phyloP scores from a whole-genome alignment of 2,797 vertebrate species.

The Alcedo quadribrachys region DNA sequence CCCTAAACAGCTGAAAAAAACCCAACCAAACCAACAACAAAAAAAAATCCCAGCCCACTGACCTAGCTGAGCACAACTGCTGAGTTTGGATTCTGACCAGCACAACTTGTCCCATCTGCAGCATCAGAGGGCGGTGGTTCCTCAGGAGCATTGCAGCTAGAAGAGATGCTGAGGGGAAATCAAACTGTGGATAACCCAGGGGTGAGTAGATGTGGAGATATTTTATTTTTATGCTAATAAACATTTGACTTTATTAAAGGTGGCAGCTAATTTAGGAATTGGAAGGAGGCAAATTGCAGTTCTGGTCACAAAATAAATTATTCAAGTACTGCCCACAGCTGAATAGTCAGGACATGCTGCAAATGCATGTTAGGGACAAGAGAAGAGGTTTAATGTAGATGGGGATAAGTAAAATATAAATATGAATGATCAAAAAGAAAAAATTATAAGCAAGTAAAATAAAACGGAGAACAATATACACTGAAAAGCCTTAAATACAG shows the following conservation, averaged over 20 bases:
- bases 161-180: not conserved
- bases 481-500: not conserved
- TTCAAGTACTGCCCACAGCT: not conserved
- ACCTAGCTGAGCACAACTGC: not conserved
- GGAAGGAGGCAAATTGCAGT: not conserved
- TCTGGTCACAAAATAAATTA: conserved; percentile 15
- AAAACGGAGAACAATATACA: not conserved
- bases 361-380: not conserved
- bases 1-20: not conserved
- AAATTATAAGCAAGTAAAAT: not conserved
- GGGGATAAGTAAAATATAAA: not conserved
- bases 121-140: not conserved
- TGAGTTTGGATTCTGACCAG: not conserved
- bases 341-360: not conserved
- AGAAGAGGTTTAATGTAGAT: not conserved
- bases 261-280: not conserved
- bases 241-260: conserved; percentile 7
- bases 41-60: not conserved
- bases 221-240: not conserved
- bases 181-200: not conserved
- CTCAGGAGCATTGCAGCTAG: fast-evolving
- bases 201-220: not conserved
- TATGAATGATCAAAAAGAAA: not conserved
- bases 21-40: too few relatives aligned
- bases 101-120: not conserved